Evolutionary conservation across 2,888 invertebrate genomes (phyloP).

Genomic region (Saturnia pavonia): DNA sequence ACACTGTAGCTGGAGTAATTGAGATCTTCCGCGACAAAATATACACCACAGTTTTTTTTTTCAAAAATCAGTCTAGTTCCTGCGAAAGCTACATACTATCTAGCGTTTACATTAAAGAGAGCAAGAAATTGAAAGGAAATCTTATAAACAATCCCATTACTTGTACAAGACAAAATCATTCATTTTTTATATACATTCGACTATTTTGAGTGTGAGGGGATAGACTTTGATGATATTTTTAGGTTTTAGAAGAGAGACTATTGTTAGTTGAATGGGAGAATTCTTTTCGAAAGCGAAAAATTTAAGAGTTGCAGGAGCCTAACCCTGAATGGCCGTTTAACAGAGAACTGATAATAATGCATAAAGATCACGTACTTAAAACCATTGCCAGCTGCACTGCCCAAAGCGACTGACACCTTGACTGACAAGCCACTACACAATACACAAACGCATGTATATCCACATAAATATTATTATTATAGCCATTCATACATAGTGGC

Average conservation of each 20-base stretch:
- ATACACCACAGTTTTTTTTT: too few relatives aligned
- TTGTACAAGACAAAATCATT: too few relatives aligned
- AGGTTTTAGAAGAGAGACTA: not conserved
- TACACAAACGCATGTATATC: slow-evolving; percentile 9
- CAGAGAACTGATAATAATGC: not conserved
- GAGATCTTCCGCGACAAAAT: too few relatives aligned
- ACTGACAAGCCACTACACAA: slow-evolving; percentile 10
- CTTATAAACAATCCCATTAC: too few relatives aligned
- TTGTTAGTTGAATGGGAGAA: not conserved
- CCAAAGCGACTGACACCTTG: not conserved
- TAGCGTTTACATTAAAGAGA: too few relatives aligned
- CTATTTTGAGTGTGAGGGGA: too few relatives aligned
- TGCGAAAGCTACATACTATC: too few relatives aligned
- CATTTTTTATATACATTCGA: too few relatives aligned
- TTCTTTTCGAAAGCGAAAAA: not conserved
- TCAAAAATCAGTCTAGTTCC: too few relatives aligned
- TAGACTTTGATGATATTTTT: too few relatives aligned
- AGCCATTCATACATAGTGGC: not conserved
- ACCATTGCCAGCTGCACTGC: not conserved
- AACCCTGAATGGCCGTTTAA: not conserved
- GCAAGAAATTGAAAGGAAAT: too few relatives aligned
- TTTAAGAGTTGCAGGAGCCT: not conserved
- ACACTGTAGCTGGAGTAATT: too few relatives aligned
- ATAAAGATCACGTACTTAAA: slow-evolving; percentile 4
- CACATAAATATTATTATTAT: slow-evolving; percentile 12